A percentile compares a stretch with the other conserved stretches of the same genome.
These are phyloP conservation scores for Lasioglossum marginatum DNA, from an alignment of 2,888 invertebrate genomes.

Conservation along the genomic window DNA sequence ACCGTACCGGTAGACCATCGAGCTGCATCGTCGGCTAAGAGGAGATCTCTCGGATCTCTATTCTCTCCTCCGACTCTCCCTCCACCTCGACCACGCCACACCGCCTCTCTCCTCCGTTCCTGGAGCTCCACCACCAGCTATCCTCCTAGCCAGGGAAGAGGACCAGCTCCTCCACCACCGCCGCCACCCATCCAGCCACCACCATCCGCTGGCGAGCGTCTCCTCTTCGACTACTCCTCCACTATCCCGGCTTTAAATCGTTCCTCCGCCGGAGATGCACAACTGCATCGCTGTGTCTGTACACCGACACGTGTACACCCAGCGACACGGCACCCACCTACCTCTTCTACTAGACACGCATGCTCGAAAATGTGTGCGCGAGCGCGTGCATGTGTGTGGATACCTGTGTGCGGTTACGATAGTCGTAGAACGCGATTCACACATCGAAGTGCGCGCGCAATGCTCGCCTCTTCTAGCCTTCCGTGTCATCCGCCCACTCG, in stretches of 20 bases:
- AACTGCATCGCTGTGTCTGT: neutral
- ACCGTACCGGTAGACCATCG: constrained; percentile 24
- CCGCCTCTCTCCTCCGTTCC: constrained; percentile 42
- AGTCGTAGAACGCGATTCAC: constrained; percentile 27
- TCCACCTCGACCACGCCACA: constrained; percentile 27
- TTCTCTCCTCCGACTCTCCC: constrained; percentile 62
- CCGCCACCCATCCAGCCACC: constrained; percentile 45
- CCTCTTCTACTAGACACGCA: constrained; percentile 43
- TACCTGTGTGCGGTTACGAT: neutral
- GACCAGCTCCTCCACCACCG: constrained; percentile 44
- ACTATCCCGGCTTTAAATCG: constrained; percentile 64
- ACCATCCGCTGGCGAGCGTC: constrained; percentile 36
- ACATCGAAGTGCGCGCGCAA: constrained; percentile 71
- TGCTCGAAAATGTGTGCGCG: constrained; percentile 34
- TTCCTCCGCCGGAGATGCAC: constrained; percentile 35
- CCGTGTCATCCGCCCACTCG: constrained; percentile 69
- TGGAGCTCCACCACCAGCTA: constrained; percentile 48
- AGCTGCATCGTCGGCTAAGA: constrained; percentile 61
- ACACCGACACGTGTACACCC: neutral
- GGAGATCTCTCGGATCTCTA: constrained; percentile 71
- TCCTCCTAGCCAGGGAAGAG: constrained; percentile 55
- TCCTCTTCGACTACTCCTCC: constrained; percentile 55
- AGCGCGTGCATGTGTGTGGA: neutral
- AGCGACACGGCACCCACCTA: neutral
- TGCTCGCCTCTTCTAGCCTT: constrained; percentile 58